A percentile compares a stretch with the other conserved stretches of the same genome.
Conservation (phyloP, 2,797 vertebrate genomes). For the Platyrinchus mystaceus region DNA sequence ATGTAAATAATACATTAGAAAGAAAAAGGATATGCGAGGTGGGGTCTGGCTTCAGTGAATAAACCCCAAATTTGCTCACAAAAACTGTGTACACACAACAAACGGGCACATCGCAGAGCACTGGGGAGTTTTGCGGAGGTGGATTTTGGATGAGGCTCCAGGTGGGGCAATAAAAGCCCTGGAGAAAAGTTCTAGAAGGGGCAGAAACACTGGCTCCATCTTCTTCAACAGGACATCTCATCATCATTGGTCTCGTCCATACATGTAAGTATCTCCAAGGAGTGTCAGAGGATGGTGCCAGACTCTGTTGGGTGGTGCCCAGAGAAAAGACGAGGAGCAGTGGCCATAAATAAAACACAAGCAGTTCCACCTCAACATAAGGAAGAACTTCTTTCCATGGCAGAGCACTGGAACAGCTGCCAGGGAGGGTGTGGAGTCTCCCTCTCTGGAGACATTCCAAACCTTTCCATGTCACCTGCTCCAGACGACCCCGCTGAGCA, state of each 20-base stretch:
- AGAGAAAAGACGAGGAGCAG: fast-evolving
- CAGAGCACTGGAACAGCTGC: background rate
- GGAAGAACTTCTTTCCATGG: background rate
- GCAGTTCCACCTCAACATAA: background rate
- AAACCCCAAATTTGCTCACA: background rate
- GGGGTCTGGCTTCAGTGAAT: background rate
- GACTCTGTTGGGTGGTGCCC: no score
- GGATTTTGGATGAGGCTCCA: background rate
- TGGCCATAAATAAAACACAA: background rate
- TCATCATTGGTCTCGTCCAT: background rate
- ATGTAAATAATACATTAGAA: background rate
- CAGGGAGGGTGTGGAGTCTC: background rate
- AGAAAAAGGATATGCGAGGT: background rate
- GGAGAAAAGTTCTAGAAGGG: background rate
- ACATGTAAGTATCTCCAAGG: background rate
- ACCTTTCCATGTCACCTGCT: background rate
- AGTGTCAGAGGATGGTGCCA: background rate
- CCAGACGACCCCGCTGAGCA: background rate
- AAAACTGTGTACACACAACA: background rate
- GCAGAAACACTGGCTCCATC: background rate
- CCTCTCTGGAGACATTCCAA: background rate
- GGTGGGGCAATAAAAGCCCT: background rate
- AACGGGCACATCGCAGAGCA: background rate
- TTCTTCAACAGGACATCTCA: background rate
- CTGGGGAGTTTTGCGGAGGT: background rate